A percentile compares a stretch with the other conserved stretches of the same genome.
Conservation (phyloP, 1,140 invertebrate genomes). For the Steinernema khuongi region DNA sequence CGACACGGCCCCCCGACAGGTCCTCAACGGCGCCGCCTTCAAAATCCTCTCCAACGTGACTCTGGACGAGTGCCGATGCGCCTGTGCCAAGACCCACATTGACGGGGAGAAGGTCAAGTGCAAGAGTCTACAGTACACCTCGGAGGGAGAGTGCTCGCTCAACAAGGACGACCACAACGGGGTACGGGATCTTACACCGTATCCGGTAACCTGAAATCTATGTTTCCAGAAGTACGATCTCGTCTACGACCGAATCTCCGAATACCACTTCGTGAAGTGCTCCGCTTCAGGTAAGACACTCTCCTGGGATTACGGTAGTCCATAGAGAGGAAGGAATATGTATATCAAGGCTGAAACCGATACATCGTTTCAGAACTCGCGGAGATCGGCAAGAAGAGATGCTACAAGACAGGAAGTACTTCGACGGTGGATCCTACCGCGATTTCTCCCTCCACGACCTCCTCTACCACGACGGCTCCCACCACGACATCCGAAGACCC, state of each 20-base stretch:
- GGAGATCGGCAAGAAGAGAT: conserved; percentile 32
- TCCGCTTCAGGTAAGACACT: conserved; percentile 41
- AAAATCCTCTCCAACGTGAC: background rate
- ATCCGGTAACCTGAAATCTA: no score
- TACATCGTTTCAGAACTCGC: conserved; percentile 42
- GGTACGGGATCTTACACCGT: no score
- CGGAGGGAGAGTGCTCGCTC: conserved; percentile 39
- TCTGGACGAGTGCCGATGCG: conserved; percentile 34
- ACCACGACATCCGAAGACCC: conserved; percentile 12
- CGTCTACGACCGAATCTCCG: conserved; percentile 39
- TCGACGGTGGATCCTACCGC: background rate
- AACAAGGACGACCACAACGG: conserved; percentile 52
- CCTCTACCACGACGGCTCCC: background rate
- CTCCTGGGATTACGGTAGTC: background rate
- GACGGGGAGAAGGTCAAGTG: conserved; percentile 35
- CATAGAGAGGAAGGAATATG: background rate
- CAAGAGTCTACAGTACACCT: conserved; percentile 49
- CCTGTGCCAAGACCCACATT: conserved; percentile 46
- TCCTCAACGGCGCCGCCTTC: background rate
- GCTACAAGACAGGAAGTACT: conserved; percentile 19
- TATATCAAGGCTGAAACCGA: no score
- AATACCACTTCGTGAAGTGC: conserved; percentile 55
- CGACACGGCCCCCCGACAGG: background rate
- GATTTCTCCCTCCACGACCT: conserved; percentile 18
- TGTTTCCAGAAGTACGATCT: conserved; percentile 56